Base-by-base conservation (phyloP, 2,888 invertebrate genomes). In the Hemaris fuciformis region DNA sequence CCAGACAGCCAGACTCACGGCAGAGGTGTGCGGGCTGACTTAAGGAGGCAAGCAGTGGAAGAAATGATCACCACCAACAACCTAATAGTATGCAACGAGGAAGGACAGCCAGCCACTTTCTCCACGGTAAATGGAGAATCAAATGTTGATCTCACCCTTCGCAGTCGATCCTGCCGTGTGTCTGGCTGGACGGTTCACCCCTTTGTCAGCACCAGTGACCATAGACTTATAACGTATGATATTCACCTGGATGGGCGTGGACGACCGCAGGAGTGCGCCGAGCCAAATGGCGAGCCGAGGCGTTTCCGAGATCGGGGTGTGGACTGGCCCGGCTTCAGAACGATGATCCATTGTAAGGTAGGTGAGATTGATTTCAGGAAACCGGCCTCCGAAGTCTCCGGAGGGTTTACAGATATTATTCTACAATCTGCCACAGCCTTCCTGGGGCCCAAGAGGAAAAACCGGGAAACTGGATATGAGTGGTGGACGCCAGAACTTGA, bases 231-330 rank as follows among this genome's bases (percentile, higher is more conserved):
- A 18, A 43, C 85, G 89, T 70, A 67, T 70, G 82, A 82, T 81
- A 80, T 78, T 81, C 81, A 74, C 81, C 83, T 84, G 85, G 85
- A 8, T 20, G 22, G 2, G 2, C 15, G 23, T 0, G 13, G 18
- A 7, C n/a, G n/a, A n/a, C 4, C 7, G 5, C 1, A 5, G 20
- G 1, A 23, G 42, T 13, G 57, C 5, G n/a, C 5, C 1, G 57
- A 41, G 41, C 31, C n/a, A 7, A 27, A 15, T 1, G 34, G 5
- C 6, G 0, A 0, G 18, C 41, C 20, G 1, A 1, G 18, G 38
- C 6, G 38, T 13, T 20, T n/a, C 7, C 25, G 22, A 34, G 53
- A n/a, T n/a, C n/a, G n/a, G n/a, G n/a, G n/a, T n/a, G n/a, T n/a
- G n/a, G n/a, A n/a, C n/a, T n/a, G n/a, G 23, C 1, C n/a, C n/a